A percentile compares a stretch with the other conserved stretches of the same genome.
phyloP scores from a whole-genome alignment of 1,140 invertebrate species.

The Stegodyphus mimosarum region DNA sequence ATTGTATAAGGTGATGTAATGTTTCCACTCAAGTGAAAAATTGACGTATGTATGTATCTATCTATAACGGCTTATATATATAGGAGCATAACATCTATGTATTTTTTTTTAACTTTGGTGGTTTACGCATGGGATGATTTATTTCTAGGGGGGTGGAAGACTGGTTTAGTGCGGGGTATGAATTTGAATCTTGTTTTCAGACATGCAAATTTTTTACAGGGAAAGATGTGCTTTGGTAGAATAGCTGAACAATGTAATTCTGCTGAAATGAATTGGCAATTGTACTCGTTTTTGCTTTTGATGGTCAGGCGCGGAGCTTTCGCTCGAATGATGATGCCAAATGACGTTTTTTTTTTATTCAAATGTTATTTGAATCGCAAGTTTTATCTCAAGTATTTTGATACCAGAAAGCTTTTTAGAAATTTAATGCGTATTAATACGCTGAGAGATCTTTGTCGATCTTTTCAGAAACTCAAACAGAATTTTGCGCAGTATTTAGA shows the following conservation, averaged over 20 bases:
- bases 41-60: conserved; percentile 53
- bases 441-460: too few species aligned
- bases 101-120: neutral
- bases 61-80: conserved; percentile 16
- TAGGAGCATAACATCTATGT: conserved; percentile 8
- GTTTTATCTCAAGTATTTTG: too few species aligned
- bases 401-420: too few species aligned
- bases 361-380: too few species aligned
- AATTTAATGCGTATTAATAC: too few species aligned
- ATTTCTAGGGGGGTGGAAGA: neutral
- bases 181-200: conserved; percentile 23
- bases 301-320: too few species aligned
- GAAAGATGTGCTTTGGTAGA: conserved; percentile 22
- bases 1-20: conserved; percentile 45
- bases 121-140: conserved; percentile 5
- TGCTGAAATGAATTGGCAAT: neutral
- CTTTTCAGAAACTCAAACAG: too few species aligned
- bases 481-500: too few species aligned
- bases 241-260: neutral
- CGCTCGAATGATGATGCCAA: too few species aligned
- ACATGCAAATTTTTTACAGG: conserved; percentile 33
- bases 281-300: neutral
- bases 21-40: conserved; percentile 40
- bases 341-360: too few species aligned
- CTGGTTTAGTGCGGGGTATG: neutral